Conservation (phyloP, 1,140 invertebrate genomes). For the Aplysia californica region DNA sequence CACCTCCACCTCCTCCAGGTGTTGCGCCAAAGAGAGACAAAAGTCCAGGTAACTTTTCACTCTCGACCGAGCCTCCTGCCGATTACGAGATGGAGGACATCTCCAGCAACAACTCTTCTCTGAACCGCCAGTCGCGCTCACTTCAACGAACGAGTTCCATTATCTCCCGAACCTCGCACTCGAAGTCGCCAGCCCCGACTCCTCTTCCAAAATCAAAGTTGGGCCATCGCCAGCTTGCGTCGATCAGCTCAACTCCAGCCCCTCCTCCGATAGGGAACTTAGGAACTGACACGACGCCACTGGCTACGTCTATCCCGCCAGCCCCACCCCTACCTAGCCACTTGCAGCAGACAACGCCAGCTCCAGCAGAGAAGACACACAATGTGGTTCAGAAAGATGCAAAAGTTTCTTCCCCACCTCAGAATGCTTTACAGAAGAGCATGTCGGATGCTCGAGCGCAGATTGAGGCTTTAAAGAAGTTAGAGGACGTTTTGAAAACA, state of each 20-base stretch:
- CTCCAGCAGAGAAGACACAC: too few species aligned
- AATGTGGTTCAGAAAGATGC: too few species aligned
- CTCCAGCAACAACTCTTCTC: not conserved
- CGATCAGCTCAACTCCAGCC: too few species aligned
- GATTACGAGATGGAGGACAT: slow-evolving; percentile 44
- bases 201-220: not conserved
- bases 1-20: slow-evolving; percentile 36
- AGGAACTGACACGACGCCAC: too few species aligned
- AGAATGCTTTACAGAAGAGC: not conserved
- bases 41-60: slow-evolving; percentile 27
- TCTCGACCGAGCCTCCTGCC: slow-evolving; percentile 40
- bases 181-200: slow-evolving; percentile 7
- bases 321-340: too few species aligned
- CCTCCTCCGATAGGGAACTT: too few species aligned
- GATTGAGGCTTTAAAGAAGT: slow-evolving; percentile 31
- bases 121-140: not conserved
- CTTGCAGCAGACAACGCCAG: too few species aligned
- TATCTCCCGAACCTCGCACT: not conserved
- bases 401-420: not conserved
- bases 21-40: slow-evolving; percentile 8
- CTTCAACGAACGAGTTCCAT: not conserved
- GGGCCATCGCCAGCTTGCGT: too few species aligned
- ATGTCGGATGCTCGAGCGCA: slow-evolving; percentile 27
- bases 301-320: too few species aligned
- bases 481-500: slow-evolving; percentile 24